phyloP scores from a whole-genome alignment of 1,140 invertebrate genomes.

The Battus philenor region DNA sequence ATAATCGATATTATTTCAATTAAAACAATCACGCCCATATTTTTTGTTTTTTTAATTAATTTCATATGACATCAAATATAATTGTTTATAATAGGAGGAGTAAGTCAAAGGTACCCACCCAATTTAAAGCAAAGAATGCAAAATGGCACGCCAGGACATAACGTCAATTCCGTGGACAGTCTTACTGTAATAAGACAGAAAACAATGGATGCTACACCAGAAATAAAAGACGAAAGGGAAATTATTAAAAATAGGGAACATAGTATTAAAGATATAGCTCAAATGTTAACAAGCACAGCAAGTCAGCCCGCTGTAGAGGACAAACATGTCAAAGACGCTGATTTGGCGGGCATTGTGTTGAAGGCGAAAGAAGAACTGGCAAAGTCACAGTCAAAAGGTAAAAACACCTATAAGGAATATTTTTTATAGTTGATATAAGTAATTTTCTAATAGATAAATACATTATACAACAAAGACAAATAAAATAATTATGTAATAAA shows the following conservation, averaged over 20 bases:
- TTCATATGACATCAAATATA: too few relatives aligned
- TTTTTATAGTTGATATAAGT: not conserved
- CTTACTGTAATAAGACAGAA: constrained; percentile 47
- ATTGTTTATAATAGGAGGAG: constrained; percentile 51
- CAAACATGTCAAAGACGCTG: constrained; percentile 80
- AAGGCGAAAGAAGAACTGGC: constrained; percentile 94
- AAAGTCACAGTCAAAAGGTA: constrained; percentile 85
- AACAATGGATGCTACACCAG: constrained; percentile 39
- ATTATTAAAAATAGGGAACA: constrained; percentile 81
- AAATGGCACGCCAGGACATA: constrained; percentile 72
- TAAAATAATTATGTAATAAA: not conserved
- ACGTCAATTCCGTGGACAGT: constrained; percentile 45
- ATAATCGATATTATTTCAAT: too few relatives aligned
- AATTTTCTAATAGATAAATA: not conserved
- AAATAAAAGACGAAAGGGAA: constrained; percentile 78
- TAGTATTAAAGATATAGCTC: constrained; percentile 91
- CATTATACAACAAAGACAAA: too few relatives aligned
- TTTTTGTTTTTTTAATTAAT: too few relatives aligned
- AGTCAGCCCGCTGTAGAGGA: constrained; percentile 71
- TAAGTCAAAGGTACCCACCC: constrained; percentile 75
- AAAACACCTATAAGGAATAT: not conserved
- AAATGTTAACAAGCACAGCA: constrained; percentile 82
- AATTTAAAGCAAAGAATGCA: constrained; percentile 76
- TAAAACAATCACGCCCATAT: too few relatives aligned
- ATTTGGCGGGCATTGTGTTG: constrained; percentile 92